phyloP scores from a whole-genome alignment of 2,113 vertebrate species.

The Archocentrus centrarchus region DNA sequence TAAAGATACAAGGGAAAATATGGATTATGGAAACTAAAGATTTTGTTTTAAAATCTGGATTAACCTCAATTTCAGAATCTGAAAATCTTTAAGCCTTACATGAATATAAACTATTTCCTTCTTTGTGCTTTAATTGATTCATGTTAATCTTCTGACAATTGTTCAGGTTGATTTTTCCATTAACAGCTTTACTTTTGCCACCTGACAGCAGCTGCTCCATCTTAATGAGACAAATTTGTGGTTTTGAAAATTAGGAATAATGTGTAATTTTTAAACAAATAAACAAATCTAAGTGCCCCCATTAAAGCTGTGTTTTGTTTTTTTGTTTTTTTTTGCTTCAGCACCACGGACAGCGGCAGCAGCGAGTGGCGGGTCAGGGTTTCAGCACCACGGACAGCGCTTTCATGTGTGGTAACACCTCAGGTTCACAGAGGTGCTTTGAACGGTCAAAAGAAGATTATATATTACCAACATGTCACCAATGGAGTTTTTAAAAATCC shows the following conservation, averaged over 20 bases:
- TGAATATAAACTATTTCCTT: not conserved
- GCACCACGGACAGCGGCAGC: constrained; percentile 17
- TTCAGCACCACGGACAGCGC: constrained; percentile 52
- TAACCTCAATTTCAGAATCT: not conserved
- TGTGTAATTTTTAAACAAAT: not conserved
- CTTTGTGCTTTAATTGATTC: not conserved
- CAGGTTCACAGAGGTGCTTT: too few species aligned
- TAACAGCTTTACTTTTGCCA: not conserved
- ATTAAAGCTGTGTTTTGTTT: not conserved
- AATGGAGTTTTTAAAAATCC: fast-evolving
- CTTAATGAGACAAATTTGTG: not conserved
- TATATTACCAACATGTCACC: not conserved
- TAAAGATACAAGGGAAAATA: too few species aligned
- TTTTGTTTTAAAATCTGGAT: not conserved
- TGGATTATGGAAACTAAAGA: too few species aligned
- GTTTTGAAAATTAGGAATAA: not conserved
- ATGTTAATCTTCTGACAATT: not conserved
- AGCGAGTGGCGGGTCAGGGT: too few species aligned
- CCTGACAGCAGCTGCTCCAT: fast-evolving
- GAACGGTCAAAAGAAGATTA: not conserved
- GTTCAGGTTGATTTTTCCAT: not conserved
- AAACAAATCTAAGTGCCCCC: not conserved
- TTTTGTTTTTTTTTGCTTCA: not conserved
- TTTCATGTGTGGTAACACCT: not conserved
- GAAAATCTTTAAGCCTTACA: fast-evolving